Conservation (phyloP, 1,140 invertebrate species). For the Cotesia glomerata region DNA sequence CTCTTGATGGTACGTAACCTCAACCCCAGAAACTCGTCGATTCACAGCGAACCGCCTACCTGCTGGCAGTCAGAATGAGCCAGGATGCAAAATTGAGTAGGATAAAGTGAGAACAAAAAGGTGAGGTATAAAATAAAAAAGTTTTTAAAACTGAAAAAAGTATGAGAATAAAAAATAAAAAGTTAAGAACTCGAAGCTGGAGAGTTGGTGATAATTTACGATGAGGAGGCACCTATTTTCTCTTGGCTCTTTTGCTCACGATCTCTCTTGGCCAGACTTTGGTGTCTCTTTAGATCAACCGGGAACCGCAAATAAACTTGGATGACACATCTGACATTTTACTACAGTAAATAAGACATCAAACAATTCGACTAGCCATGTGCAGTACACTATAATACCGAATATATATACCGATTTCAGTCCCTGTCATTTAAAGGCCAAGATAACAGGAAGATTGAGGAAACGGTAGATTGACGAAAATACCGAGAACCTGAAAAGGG, state of each 20-base stretch:
- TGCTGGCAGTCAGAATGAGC: constrained; percentile 1
- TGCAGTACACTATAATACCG: not conserved
- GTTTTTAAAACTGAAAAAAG: not conserved
- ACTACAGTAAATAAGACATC: constrained; percentile 56
- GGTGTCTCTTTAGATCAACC: constrained; percentile 17
- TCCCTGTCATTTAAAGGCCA: not conserved
- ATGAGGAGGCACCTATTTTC: not conserved
- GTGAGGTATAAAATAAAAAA: not conserved
- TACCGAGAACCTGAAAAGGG: constrained; percentile 42
- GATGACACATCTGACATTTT: constrained; percentile 41
- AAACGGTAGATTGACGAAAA: constrained; percentile 26
- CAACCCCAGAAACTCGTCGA: constrained; percentile 17
- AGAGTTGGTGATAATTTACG: constrained; percentile 32
- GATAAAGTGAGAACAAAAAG: not conserved
- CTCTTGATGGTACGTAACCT: constrained; percentile 4
- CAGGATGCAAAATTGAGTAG: constrained; percentile 5
- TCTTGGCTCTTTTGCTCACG: not conserved
- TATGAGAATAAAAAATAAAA: not conserved
- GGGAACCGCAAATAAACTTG: constrained; percentile 52
- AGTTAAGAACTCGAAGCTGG: not conserved
- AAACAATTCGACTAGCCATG: constrained; percentile 48
- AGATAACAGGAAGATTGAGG: not conserved
- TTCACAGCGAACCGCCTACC: constrained; percentile 22
- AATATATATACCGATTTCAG: too few relatives aligned
- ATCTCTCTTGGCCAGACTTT: constrained; percentile 2